Evolutionary conservation across 2,797 vertebrate genomes (phyloP).

Genomic region (Sebastolobus alascanus): DNA sequence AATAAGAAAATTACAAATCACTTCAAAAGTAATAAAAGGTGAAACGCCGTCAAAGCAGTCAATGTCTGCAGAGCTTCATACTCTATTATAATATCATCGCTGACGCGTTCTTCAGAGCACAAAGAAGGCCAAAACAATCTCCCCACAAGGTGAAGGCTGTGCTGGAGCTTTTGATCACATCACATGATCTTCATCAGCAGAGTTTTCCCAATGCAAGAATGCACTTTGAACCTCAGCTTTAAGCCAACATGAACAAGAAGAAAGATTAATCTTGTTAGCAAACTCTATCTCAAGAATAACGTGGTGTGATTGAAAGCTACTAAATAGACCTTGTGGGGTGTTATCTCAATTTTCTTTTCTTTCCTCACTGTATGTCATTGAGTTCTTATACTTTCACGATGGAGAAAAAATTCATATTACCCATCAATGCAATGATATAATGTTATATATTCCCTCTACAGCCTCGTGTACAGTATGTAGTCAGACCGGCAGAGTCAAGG

Average conservation of each 20-base stretch:
- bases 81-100: background rate
- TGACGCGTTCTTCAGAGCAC: background rate
- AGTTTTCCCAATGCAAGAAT: background rate
- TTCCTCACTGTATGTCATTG: background rate
- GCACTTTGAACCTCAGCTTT: background rate
- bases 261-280: background rate
- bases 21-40: no score
- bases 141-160: background rate
- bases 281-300: background rate
- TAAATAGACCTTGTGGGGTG: background rate
- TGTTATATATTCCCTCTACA: no score
- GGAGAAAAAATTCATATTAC: background rate
- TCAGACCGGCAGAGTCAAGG: background rate
- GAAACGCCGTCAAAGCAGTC: no score
- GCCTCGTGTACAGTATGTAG: background rate
- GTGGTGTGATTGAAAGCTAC: background rate
- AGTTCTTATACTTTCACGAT: background rate
- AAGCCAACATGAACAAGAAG: background rate
- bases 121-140: background rate
- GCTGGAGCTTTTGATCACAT: background rate
- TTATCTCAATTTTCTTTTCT: background rate
- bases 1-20: constrained; percentile 8
- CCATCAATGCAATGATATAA: no score
- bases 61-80: background rate
- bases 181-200: background rate